Base-by-base conservation (phyloP, 2,888 invertebrate genomes). In the Drosophila nigritarsus region DNA sequence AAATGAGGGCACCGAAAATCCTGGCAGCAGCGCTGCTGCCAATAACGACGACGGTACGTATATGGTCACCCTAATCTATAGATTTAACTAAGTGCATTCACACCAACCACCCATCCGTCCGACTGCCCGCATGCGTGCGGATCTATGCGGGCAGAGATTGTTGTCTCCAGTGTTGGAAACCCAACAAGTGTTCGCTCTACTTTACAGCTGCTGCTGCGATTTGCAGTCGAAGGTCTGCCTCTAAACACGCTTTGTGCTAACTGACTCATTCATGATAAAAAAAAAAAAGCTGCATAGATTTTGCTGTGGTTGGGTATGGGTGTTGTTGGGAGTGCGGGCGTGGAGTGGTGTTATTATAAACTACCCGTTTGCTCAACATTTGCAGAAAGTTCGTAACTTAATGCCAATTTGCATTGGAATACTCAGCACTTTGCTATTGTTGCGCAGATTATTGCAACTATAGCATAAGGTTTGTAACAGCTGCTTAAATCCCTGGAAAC, bases 131-230 rank as follows among this genome's bases (percentile, higher is more conserved):
- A 50, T 68, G 62, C 50, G 72, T 59, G 42, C 48, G 36, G 61
- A 78, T 76, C 63, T 58, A 66, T 79, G 77, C 74, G 72, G 79
- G 78, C 65, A 60, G 55, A 63, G 65, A 59, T 74, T 71, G 75
- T 73, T 71, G 75, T 67, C 71, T 63, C 73, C 64, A 51, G 45
- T 34, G 29, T 42, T 84, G 68, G 90, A 91, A 91, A 86, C 91
- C 91, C 76, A 80, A 89, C 83, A 91, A 91, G 91, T 91, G 91
- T 83, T 75, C 73, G 79, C 73, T 77, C 81, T 66, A 87, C 73
- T 75, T 84, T 54, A 67, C 48, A 66, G 59, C 50, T 38, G 61
- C 80, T 64, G 60, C 80, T 67, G 60, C 77, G 87, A 89, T 88
- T 90, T 76, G 56, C 73, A 85, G 81, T 79, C 59, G 55, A 71